Evolutionary conservation across 2,113 vertebrate genomes (phyloP).

Genomic region (Gymnocephalus cernua): DNA sequence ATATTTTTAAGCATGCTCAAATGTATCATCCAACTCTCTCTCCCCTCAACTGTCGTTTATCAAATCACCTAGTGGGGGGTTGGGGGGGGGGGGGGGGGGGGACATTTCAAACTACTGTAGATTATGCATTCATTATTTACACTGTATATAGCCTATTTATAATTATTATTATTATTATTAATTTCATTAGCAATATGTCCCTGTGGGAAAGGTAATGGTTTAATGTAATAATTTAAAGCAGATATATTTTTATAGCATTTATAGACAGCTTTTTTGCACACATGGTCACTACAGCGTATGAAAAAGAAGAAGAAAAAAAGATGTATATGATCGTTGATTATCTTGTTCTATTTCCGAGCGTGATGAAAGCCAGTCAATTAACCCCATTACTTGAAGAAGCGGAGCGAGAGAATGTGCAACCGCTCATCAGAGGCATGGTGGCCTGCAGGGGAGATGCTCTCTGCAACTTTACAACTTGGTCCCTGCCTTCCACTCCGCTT

Average conservation of each 20-base stretch:
- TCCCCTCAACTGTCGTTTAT: constrained; percentile 18
- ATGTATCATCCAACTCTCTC: neutral
- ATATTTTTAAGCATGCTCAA: neutral
- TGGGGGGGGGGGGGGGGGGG: too few relatives aligned
- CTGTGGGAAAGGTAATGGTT: neutral
- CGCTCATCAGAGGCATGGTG: constrained; percentile 45
- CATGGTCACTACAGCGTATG: neutral
- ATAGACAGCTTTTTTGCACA: neutral
- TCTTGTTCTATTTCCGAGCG: constrained; percentile 36
- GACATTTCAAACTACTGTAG: neutral
- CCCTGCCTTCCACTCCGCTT: constrained; percentile 66
- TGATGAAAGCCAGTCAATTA: constrained; percentile 51
- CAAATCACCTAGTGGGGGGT: constrained; percentile 11
- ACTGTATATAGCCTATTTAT: constrained; percentile 3
- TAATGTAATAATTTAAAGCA: neutral
- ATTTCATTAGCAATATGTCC: neutral
- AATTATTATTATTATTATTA: constrained; percentile 12
- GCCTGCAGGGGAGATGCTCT: constrained; percentile 66
- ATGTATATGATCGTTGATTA: constrained; percentile 27
- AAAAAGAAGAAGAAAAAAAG: neutral
- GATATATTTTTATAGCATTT: constrained; percentile 1
- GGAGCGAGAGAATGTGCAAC: constrained; percentile 43
- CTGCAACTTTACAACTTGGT: constrained; percentile 75
- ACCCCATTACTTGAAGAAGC: constrained; percentile 32
- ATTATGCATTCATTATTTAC: constrained; percentile 13